Conservation (phyloP, 2,888 invertebrate genomes). For the Nebria salina region DNA sequence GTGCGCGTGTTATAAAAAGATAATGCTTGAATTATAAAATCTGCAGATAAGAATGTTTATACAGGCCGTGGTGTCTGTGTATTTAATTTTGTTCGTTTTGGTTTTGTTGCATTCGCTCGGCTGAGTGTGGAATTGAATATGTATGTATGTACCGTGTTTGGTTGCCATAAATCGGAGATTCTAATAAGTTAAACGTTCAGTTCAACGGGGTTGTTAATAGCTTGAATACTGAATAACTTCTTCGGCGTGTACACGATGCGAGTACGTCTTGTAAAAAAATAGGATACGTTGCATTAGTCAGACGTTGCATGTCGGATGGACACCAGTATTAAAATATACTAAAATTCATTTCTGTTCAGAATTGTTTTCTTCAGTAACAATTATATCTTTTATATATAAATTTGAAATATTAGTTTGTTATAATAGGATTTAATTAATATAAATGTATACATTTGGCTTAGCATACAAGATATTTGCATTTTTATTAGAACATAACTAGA, state of each 20-base stretch:
- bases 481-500: too few relatives aligned
- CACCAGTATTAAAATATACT: too few relatives aligned
- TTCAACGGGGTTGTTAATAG: constrained; percentile 37
- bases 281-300: too few relatives aligned
- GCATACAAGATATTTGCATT: too few relatives aligned
- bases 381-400: too few relatives aligned
- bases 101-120: not conserved
- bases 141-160: constrained; percentile 43
- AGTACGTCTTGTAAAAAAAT: too few relatives aligned
- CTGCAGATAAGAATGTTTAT: constrained; percentile 41
- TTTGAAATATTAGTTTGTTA: too few relatives aligned
- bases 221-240: constrained; percentile 39
- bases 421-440: too few relatives aligned
- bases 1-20: not conserved
- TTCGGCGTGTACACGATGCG: not conserved
- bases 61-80: constrained; percentile 34
- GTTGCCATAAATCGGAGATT: constrained; percentile 31
- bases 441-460: too few relatives aligned
- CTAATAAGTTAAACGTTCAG: constrained; percentile 33
- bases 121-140: constrained; percentile 36
- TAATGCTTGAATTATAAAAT: constrained; percentile 8
- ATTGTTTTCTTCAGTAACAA: too few relatives aligned
- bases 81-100: constrained; percentile 25
- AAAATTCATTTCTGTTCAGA: too few relatives aligned
- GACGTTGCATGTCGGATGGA: too few relatives aligned